Evolutionary conservation across 1,140 invertebrate species (phyloP).

Genomic region (Asobara japonica): DNA sequence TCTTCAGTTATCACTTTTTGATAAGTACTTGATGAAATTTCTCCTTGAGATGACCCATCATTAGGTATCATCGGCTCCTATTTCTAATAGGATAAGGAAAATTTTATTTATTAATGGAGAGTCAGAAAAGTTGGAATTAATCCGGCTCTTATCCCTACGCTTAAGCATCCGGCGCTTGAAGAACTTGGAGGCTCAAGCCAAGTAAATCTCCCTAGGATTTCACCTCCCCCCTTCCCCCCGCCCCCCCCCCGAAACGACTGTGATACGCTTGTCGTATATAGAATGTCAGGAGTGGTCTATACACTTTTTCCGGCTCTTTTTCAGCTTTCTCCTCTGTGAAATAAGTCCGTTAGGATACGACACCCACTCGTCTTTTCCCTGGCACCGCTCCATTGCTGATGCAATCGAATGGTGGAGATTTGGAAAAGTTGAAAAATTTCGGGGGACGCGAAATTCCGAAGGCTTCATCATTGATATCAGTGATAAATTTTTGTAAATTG

Average conservation of each 20-base stretch:
- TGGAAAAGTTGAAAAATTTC: neutral
- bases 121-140: neutral
- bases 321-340: neutral
- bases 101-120: neutral
- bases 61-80: too few relatives aligned
- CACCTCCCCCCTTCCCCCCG: too few relatives aligned
- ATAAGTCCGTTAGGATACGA: neutral
- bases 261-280: neutral
- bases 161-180: neutral
- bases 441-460: too few relatives aligned
- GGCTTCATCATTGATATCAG: too few relatives aligned
- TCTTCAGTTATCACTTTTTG: too few relatives aligned
- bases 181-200: neutral
- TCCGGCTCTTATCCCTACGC: neutral
- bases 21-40: too few relatives aligned
- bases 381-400: neutral
- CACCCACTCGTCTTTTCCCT: neutral
- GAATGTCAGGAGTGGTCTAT: neutral
- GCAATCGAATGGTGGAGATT: neutral
- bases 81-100: neutral
- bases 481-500: too few relatives aligned
- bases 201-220: constrained; percentile 4
- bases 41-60: too few relatives aligned
- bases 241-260: neutral
- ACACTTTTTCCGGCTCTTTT: neutral